phyloP scores from a whole-genome alignment of 2,113 vertebrate genomes.

The Takifugu bimaculatus region DNA sequence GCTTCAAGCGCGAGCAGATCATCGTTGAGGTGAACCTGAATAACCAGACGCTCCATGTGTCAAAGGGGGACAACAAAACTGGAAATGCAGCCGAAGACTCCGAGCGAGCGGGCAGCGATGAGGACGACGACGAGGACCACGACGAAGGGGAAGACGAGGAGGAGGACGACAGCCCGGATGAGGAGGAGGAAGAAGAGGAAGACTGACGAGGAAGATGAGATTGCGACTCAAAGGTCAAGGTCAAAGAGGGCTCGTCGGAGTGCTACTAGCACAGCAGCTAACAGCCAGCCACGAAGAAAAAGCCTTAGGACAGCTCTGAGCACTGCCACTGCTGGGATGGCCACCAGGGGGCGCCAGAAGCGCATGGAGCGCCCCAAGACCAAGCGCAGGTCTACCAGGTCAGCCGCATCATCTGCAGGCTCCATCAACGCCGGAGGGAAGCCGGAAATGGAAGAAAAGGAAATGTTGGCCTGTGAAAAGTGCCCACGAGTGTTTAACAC shows the following conservation, averaged over 20 bases:
- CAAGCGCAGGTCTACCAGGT: constrained; percentile 79
- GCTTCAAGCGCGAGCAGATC: constrained; percentile 97
- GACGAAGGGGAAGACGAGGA: constrained; percentile 59
- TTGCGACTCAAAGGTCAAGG: constrained; percentile 78
- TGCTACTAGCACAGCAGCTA: constrained; percentile 2
- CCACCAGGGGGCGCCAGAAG: constrained; percentile 85
- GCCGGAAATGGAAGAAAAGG: constrained; percentile 83
- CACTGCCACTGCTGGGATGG: constrained; percentile 73
- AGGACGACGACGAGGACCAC: constrained; percentile 78
- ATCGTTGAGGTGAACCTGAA: constrained; percentile 99
- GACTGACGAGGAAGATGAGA: constrained; percentile 80
- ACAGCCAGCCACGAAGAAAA: constrained; percentile 70
- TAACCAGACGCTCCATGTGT: constrained; percentile 98
- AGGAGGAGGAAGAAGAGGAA: constrained; percentile 69
- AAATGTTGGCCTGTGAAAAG: constrained; percentile 95
- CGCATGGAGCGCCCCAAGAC: constrained; percentile 78
- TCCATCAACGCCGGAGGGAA: constrained; percentile 64
- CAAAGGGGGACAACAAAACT: constrained; percentile 91
- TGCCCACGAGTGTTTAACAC: constrained; percentile 98
- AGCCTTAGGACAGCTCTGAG: constrained; percentile 71
- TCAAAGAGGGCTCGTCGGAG: constrained; percentile 70
- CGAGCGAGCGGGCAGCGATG: constrained; percentile 86
- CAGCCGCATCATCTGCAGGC: constrained; percentile 37
- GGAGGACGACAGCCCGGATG: constrained; percentile 55
- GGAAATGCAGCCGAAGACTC: constrained; percentile 81